Conservation (phyloP, 2,797 vertebrate genomes). For the Pampus argenteus region DNA sequence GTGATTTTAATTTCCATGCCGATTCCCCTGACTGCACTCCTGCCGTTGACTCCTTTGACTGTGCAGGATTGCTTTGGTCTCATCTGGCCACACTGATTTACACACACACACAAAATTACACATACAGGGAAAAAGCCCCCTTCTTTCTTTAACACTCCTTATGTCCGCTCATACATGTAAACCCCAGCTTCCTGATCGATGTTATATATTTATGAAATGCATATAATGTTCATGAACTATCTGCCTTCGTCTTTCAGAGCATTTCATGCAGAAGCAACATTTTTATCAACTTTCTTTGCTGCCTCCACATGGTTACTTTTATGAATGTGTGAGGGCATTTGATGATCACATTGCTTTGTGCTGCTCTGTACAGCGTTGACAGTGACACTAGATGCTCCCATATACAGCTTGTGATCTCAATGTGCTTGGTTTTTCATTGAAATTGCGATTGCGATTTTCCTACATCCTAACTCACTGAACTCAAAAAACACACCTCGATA, state of each 20-base stretch:
- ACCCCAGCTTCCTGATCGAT: constrained; percentile 37
- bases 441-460: too few relatives aligned
- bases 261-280: constrained; percentile 35
- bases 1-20: constrained; percentile 88
- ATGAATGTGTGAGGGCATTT: constrained; percentile 49
- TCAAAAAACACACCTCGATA: constrained; percentile 9
- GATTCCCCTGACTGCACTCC: constrained; percentile 87
- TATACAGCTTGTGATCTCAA: constrained; percentile 29
- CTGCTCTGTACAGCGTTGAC: constrained; percentile 30
- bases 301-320: constrained; percentile 33
- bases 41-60: constrained; percentile 84
- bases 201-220: constrained; percentile 57
- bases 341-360: constrained; percentile 41
- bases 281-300: constrained; percentile 44
- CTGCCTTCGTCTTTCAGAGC: constrained; percentile 33
- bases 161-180: constrained; percentile 38
- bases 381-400: constrained; percentile 28
- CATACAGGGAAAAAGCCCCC: constrained; percentile 23
- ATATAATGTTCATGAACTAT: constrained; percentile 30
- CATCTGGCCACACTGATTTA: constrained; percentile 85
- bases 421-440: constrained; percentile 44
- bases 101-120: constrained; percentile 51
- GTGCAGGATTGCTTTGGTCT: constrained; percentile 87
- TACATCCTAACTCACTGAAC: too few relatives aligned
- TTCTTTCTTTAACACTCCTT: constrained; percentile 38